Base-by-base conservation (phyloP, 2,888 invertebrate genomes). In the Bombylius discolor region DNA sequence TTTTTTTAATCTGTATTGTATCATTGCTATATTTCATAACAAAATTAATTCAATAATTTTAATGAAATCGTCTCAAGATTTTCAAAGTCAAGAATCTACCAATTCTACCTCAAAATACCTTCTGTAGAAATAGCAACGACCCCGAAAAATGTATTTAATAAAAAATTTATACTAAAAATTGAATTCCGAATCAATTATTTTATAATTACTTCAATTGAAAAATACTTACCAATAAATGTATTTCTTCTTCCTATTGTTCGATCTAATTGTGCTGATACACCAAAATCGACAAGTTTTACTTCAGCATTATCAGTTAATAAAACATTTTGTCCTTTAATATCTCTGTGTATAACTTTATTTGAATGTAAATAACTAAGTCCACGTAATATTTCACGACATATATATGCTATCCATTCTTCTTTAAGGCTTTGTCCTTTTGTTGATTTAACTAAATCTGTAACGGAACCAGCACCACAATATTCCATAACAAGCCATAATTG, bases 401-500 rank as follows among this genome's bases (percentile, higher is more conserved):
- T 95, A 75, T 99, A 99, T 56, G 99, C 97, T 72, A 99, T 99
- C 98, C 99, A 99, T 78, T 99, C 99, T 77, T 99, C 99, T 77
- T 97, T 98, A 65, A 99, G 79, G 62, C 91, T 91, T 73, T 94
- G 95, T 54, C 97, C 97, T 78, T 99, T 98, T 61, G 97, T 98
- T 61, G 96, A 96, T 79, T 99, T 99, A 55, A 99, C 98, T 71
- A 99, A 82, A 79, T 99, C 99, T 62, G 99, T 99, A 58, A 99
- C 95, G 56, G 97, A 97, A 77, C 87, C 97, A 73, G 97, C 98
- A 66, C 99, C 99, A 79, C 99, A 99, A 74, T 98, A 99, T 77
- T 99, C 99, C 99, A 99, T 99, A 59, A 99, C 98, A 74, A 98
- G 79, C 99, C 99, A 99, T 58, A 99, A 79, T 73, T 99, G 98